A percentile compares a stretch with the other conserved stretches of the same genome.
Conservation (phyloP, 2,113 vertebrate species). For the Muscicapa adusta region DNA sequence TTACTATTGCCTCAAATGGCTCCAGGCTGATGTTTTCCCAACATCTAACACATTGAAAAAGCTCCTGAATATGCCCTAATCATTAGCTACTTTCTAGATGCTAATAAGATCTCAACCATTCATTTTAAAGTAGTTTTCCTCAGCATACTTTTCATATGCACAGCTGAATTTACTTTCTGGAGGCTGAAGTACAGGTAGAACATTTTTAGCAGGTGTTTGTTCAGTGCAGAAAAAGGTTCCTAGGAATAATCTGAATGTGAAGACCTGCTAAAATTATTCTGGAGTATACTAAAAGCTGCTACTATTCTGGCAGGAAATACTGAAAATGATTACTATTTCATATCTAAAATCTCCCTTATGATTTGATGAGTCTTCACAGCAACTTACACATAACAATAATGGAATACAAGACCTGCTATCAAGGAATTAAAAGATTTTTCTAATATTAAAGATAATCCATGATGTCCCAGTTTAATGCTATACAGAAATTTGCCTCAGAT, state of each 20-base stretch:
- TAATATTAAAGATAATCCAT: slow-evolving; percentile 53
- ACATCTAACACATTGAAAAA: not conserved
- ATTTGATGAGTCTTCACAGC: not conserved
- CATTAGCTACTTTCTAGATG: not conserved
- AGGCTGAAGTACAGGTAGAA: slow-evolving; percentile 1
- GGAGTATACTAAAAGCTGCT: not conserved
- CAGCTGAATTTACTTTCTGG: not conserved
- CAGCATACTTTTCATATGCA: not conserved
- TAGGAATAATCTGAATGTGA: not conserved
- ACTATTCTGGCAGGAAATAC: not conserved
- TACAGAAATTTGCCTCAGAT: slow-evolving; percentile 25
- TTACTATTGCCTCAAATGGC: not conserved
- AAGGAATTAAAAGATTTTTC: slow-evolving; percentile 52
- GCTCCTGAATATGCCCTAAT: not conserved
- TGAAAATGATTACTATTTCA: not conserved
- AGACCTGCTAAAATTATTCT: not conserved
- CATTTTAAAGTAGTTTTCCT: not conserved
- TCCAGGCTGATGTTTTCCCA: not conserved
- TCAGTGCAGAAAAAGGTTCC: not conserved
- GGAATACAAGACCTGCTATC: not conserved
- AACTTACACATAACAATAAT: slow-evolving; percentile 16
- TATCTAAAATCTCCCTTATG: not conserved
- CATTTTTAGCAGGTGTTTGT: not conserved
- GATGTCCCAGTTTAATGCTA: slow-evolving; percentile 30
- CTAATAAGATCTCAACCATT: not conserved